Evolutionary conservation across 2,797 vertebrate species (phyloP).

Genomic region (Tenualosa thibaudeaui): DNA sequence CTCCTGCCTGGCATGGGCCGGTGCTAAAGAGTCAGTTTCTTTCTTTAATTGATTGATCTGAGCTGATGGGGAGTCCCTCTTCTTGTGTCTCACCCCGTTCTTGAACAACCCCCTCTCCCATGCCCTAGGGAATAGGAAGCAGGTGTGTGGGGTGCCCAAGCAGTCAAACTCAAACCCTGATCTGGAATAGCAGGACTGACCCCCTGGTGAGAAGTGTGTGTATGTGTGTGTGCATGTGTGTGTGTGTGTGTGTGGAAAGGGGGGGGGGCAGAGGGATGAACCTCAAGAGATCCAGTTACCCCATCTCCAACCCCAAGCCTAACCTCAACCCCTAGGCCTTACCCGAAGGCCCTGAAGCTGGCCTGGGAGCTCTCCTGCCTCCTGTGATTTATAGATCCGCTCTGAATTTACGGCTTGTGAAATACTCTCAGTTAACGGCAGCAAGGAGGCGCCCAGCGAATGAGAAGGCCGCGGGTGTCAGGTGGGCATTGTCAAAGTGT

Average conservation of each 20-base stretch:
- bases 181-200: background rate
- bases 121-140: background rate
- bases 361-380: constrained; percentile 33
- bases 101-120: background rate
- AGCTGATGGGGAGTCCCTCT: background rate
- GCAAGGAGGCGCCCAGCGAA: constrained; percentile 26
- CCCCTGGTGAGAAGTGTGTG: background rate
- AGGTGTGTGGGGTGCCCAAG: background rate
- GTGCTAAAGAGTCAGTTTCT: background rate
- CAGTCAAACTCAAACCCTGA: background rate
- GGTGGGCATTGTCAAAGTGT: constrained; percentile 17
- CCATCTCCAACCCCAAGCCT: background rate
- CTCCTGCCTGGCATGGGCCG: background rate
- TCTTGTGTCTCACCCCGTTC: background rate
- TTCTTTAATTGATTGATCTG: background rate
- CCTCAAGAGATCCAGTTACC: background rate
- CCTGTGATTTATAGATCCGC: constrained; percentile 72
- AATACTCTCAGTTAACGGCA: constrained; percentile 68
- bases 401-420: constrained; percentile 74
- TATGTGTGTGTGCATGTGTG: background rate
- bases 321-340: background rate
- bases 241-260: background rate
- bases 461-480: background rate
- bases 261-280: background rate
- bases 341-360: background rate